phyloP scores from a whole-genome alignment of 2,888 invertebrate genomes.

The Lysandra coridon region DNA sequence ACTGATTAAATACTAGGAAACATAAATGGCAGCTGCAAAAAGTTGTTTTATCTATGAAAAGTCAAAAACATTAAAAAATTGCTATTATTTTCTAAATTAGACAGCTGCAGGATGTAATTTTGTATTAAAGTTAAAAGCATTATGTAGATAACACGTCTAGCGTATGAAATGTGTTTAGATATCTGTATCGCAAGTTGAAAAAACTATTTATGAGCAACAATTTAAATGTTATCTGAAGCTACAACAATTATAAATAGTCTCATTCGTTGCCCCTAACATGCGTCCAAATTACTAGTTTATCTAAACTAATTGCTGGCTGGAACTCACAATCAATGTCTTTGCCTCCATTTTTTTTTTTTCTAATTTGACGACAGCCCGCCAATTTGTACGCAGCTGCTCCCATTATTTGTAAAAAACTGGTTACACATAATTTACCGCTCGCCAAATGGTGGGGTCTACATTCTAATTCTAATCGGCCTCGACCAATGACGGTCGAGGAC shows the following conservation, averaged over 20 bases:
- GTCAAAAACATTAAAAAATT: background rate
- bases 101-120: background rate
- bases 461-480: constrained; percentile 80
- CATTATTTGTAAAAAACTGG: constrained; percentile 69
- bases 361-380: constrained; percentile 49
- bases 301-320: constrained; percentile 42
- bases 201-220: constrained; percentile 16
- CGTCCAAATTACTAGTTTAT: constrained; percentile 33
- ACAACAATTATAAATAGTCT: constrained; percentile 30
- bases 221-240: constrained; percentile 22
- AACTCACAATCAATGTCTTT: constrained; percentile 40
- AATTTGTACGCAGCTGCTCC: constrained; percentile 60
- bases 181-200: constrained; percentile 17
- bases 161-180: background rate
- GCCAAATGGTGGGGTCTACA: constrained; percentile 79
- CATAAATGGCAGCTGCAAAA: background rate
- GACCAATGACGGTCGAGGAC: constrained; percentile 78
- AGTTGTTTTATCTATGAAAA: background rate
- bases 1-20: background rate
- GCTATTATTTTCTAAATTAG: background rate
- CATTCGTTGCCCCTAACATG: constrained; percentile 37
- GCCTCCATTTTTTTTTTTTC: constrained; percentile 46
- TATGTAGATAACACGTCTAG: background rate
- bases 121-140: background rate
- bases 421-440: constrained; percentile 75